These are phyloP conservation scores for Ptychobarbus kaznakovi DNA, from an alignment of 2,797 vertebrate genomes.

Conservation along the genomic window DNA sequence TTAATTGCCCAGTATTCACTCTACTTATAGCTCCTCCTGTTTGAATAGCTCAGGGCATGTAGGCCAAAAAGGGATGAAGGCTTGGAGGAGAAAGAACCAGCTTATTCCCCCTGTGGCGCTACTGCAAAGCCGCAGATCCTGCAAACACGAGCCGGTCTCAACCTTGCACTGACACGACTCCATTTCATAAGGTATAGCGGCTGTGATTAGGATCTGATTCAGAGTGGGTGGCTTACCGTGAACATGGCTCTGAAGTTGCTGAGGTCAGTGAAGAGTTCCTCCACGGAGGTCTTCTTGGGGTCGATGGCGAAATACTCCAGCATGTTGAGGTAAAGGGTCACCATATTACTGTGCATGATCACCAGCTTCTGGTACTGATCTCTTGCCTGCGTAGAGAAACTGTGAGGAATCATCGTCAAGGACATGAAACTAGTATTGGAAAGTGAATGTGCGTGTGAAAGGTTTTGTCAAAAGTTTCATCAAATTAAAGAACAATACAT, in stretches of 20 bases:
- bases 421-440: constrained; percentile 26
- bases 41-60: background rate
- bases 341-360: constrained; percentile 89
- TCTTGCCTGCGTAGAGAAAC: constrained; percentile 84
- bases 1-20: constrained; percentile 76
- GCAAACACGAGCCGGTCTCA: background rate
- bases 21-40: constrained; percentile 62
- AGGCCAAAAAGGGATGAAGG: background rate
- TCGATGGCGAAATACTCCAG: constrained; percentile 90
- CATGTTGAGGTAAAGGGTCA: constrained; percentile 84
- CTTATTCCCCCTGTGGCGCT: background rate
- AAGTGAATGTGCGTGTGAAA: background rate
- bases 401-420: constrained; percentile 79
- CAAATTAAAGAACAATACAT: background rate
- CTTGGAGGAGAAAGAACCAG: background rate
- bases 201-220: constrained; percentile 11
- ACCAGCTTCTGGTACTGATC: constrained; percentile 89
- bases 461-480: background rate
- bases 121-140: constrained; percentile 16
- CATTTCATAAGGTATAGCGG: constrained; percentile 24
- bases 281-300: constrained; percentile 92
- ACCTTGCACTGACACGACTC: constrained; percentile 14
- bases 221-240: constrained; percentile 75
- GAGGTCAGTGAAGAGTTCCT: constrained; percentile 93
- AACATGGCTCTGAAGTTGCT: constrained; percentile 95